These are phyloP conservation scores for Trachelus tabidus DNA, from an alignment of 2,888 invertebrate species.

Conservation along the genomic window DNA sequence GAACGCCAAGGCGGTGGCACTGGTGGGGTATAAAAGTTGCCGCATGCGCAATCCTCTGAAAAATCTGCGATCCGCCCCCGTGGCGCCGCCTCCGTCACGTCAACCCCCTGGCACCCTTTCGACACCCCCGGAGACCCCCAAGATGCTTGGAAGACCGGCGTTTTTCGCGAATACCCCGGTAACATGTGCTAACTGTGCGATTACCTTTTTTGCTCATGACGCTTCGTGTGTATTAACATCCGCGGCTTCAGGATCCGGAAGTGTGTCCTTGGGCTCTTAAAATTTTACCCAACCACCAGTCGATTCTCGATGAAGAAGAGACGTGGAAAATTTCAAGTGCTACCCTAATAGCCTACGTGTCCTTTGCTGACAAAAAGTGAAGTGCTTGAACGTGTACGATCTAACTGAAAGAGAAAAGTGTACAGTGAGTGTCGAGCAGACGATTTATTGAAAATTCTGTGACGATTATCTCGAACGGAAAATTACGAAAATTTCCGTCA, in stretches of 20 bases:
- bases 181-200: slow-evolving; percentile 36
- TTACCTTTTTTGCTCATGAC: slow-evolving; percentile 35
- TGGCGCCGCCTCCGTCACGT: slow-evolving; percentile 53
- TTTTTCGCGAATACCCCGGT: slow-evolving; percentile 49
- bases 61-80: slow-evolving; percentile 61
- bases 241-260: slow-evolving; percentile 3
- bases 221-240: slow-evolving; percentile 39
- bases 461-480: background rate
- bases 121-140: slow-evolving; percentile 40
- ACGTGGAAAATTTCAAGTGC: background rate
- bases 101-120: slow-evolving; percentile 38
- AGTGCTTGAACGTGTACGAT: background rate
- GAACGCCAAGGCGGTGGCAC: slow-evolving; percentile 53
- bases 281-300: background rate
- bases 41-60: slow-evolving; percentile 62
- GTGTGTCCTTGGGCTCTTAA: background rate
- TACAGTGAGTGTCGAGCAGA: background rate
- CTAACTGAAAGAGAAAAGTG: background rate
- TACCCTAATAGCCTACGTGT: background rate
- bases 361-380: background rate
- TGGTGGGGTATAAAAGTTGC: slow-evolving; percentile 61
- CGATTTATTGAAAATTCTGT: background rate
- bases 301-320: background rate
- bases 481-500: background rate
- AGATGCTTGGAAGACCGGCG: slow-evolving; percentile 48